Evolutionary conservation across 2,888 invertebrate genomes (phyloP).

Genomic region (Agrochola lychnidis): DNA sequence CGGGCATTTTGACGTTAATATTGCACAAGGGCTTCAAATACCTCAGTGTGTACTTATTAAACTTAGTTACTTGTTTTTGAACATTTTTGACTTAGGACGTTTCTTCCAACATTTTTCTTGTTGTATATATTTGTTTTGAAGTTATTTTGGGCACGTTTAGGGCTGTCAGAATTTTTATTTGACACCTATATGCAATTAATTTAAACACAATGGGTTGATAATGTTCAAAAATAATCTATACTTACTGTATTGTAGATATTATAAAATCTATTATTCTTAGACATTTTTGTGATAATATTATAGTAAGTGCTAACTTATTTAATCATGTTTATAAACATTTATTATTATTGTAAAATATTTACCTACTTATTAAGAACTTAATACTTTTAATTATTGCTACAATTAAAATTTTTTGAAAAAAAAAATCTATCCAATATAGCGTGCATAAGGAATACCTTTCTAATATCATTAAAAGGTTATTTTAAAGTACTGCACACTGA

Average conservation of each 20-base stretch:
- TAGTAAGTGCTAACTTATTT: slow-evolving; percentile 57
- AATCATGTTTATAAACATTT: slow-evolving; percentile 49
- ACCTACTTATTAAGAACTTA: background rate
- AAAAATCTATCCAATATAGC: background rate
- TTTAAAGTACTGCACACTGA: background rate
- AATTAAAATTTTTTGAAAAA: background rate
- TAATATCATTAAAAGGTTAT: slow-evolving; percentile 1
- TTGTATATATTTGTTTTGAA: background rate
- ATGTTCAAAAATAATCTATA: slow-evolving; percentile 36
- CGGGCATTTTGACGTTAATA: slow-evolving; percentile 27
- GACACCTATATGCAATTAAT: background rate
- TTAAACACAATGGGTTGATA: background rate
- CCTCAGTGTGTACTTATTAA: slow-evolving; percentile 64
- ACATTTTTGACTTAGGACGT: slow-evolving; percentile 20
- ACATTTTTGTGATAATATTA: slow-evolving; percentile 65
- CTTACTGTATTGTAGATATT: slow-evolving; percentile 39
- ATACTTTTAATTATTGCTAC: background rate
- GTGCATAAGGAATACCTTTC: slow-evolving; percentile 5
- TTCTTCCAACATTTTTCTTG: background rate
- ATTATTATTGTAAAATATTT: background rate
- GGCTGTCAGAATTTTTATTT: slow-evolving; percentile 1
- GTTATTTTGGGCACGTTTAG: background rate
- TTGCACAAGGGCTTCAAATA: slow-evolving; percentile 50
- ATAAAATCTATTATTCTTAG: slow-evolving; percentile 47
- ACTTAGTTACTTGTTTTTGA: slow-evolving; percentile 39